Evolutionary conservation across 2,888 invertebrate genomes (phyloP).

Genomic region (Dynastes grantii): DNA sequence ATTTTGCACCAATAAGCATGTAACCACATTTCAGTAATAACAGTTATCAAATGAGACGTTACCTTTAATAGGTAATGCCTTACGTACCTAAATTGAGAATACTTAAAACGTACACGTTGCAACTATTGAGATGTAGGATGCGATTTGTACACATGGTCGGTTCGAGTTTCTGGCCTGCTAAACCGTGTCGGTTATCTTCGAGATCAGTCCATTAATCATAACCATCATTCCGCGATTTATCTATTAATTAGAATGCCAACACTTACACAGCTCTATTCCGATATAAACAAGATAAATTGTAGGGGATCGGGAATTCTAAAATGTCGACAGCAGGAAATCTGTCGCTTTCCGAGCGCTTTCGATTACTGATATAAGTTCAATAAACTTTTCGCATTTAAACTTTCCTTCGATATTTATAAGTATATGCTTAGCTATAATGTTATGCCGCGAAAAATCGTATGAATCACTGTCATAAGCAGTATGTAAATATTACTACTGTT

Average conservation of each 20-base stretch:
- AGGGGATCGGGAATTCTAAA: conserved; percentile 15
- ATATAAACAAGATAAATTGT: conserved; percentile 38
- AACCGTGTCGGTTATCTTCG: conserved; percentile 23
- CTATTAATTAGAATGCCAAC: conserved; percentile 46
- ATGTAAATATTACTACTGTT: too few species aligned
- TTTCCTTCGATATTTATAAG: background rate
- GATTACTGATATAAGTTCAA: background rate
- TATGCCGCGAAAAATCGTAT: background rate
- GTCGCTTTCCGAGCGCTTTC: conserved; percentile 2
- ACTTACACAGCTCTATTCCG: conserved; percentile 23
- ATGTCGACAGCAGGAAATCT: conserved; percentile 21
- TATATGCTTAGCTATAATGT: background rate
- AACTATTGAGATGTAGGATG: background rate
- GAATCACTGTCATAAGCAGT: too few species aligned
- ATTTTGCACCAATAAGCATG: background rate
- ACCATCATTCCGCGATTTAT: conserved; percentile 37
- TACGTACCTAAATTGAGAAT: too few species aligned
- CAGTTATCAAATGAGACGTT: too few species aligned
- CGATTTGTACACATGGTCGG: conserved; percentile 15
- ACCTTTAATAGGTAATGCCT: too few species aligned
- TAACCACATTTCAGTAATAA: background rate
- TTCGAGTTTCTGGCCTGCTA: background rate
- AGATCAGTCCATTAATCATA: conserved; percentile 29
- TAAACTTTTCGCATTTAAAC: conserved; percentile 15
- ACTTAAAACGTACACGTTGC: background rate